Evolutionary conservation across 2,888 invertebrate species (phyloP), one percentile per base, ranked within the genome.

Genomic region (Hirtodrosophila trivittata): DNA sequence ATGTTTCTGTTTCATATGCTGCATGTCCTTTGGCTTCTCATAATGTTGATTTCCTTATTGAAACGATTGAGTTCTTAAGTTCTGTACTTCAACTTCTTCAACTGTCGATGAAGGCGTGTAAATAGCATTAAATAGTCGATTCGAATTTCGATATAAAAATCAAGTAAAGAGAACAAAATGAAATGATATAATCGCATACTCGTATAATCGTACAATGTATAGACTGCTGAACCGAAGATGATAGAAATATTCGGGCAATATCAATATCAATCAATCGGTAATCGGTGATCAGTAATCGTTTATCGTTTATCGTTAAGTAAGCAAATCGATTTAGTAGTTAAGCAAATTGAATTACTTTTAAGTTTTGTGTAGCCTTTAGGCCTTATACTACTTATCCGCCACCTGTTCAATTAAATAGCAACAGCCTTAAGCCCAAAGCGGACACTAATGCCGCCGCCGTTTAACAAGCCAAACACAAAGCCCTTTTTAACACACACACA

Each of bases 221-320:
- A 70, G 63, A 65, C 65, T 72, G 86, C 80, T 59, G 57, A n/a
- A n/a, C n/a, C n/a, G n/a, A 78, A 68, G 64, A 80, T 88, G 88
- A 87, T 87, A 87, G 86, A 87, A 87, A 87, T 87, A 81, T 71
- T 71, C 46, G 73, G 52, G 69, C 70, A 70, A 70, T 51, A 66
- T 45, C 49, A 12, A 46, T 63, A n/a, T n/a, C n/a, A n/a, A n/a
- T n/a, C n/a, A n/a, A n/a, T n/a, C n/a, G 52, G 28, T 64, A 18
- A 51, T 62, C 59, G 65, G 70, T 63, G 56, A 45, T 58, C 42
- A 43, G 12, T 62, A 70, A 66, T 47, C 41, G 13, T 66, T 9
- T 9, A 28, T 51, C 37, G 45, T 9, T 26, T 60, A 54, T 16
- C 10, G 26, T 38, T 67, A 84, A 69, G 63, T 75, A 82, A 78